Evolutionary conservation across 2,888 invertebrate genomes (phyloP).

Genomic region (Neoaliturus tenellus): DNA sequence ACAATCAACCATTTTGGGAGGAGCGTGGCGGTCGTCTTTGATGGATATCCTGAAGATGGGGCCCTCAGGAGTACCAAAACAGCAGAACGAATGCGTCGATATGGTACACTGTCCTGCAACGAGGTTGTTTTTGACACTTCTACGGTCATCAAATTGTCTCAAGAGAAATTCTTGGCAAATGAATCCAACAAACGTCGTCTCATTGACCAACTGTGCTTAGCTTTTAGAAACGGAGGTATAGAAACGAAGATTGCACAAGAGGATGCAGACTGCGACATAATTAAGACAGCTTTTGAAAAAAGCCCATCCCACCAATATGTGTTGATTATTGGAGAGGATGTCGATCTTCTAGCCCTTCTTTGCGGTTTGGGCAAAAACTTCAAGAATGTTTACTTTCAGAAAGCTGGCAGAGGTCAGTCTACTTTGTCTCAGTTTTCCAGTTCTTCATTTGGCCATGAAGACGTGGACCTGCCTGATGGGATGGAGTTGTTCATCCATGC

Average conservation of each 20-base stretch:
- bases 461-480: no score
- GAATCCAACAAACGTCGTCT: constrained; percentile 56
- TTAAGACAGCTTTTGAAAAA: constrained; percentile 56
- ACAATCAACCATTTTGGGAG: constrained; percentile 56
- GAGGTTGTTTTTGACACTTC: constrained; percentile 58
- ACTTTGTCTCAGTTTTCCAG: no score
- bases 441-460: no score
- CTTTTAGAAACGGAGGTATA: constrained; percentile 59
- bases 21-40: constrained; percentile 64
- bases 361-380: not conserved
- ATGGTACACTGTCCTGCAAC: constrained; percentile 53
- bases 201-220: not conserved
- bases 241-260: constrained; percentile 52
- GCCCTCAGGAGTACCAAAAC: constrained; percentile 51
- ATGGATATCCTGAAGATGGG: constrained; percentile 64
- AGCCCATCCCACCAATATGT: constrained; percentile 56
- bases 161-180: constrained; percentile 60
- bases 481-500: constrained; percentile 64
- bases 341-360: constrained; percentile 67
- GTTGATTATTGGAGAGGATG: constrained; percentile 61
- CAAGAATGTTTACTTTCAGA: constrained; percentile 24
- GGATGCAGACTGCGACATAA: constrained; percentile 62
- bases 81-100: not conserved
- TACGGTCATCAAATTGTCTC: constrained; percentile 58
- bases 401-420: constrained; percentile 54